Evolutionary conservation across 2,888 invertebrate genomes (phyloP).

Genomic region (Pediacus dermestoides): DNA sequence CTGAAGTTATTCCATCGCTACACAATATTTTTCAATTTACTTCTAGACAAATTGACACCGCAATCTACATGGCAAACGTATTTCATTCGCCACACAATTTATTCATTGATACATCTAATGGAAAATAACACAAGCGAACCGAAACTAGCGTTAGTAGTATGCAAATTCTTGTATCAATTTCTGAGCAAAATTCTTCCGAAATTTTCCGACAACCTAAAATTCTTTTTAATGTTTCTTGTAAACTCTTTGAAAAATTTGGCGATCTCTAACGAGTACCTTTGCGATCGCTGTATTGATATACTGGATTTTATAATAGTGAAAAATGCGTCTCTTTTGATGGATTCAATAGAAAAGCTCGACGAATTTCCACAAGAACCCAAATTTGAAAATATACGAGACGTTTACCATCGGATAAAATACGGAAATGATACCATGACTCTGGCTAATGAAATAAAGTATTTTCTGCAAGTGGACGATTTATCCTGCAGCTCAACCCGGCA

Average conservation of each 20-base stretch:
- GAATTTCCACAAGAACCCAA: slow-evolving; percentile 51
- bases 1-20: slow-evolving; percentile 57
- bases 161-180: slow-evolving; percentile 50
- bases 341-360: slow-evolving; percentile 52
- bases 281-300: slow-evolving; percentile 47
- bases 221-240: slow-evolving; percentile 54
- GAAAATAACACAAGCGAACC: slow-evolving; percentile 41
- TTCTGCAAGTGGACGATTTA: slow-evolving; percentile 48
- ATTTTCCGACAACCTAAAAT: slow-evolving; percentile 48
- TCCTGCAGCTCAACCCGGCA: slow-evolving; percentile 44
- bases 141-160: slow-evolving; percentile 39
- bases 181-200: slow-evolving; percentile 49
- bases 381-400: slow-evolving; percentile 41
- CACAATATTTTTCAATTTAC: slow-evolving; percentile 49
- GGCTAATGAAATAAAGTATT: slow-evolving; percentile 52
- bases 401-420: slow-evolving; percentile 44
- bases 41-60: slow-evolving; percentile 43
- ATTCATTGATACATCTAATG: slow-evolving; percentile 54
- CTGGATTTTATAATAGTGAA: slow-evolving; percentile 56
- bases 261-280: too few relatives aligned
- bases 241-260: slow-evolving; percentile 49
- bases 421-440: slow-evolving; percentile 35
- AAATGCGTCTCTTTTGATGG: slow-evolving; percentile 49
- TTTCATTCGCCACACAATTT: slow-evolving; percentile 56
- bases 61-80: slow-evolving; percentile 50